Percentiles rank a stretch among this genome's conserved stretches.
These are phyloP conservation scores for Dissostichus mawsoni DNA, from an alignment of 2,113 vertebrate species.

Conservation along the genomic window DNA sequence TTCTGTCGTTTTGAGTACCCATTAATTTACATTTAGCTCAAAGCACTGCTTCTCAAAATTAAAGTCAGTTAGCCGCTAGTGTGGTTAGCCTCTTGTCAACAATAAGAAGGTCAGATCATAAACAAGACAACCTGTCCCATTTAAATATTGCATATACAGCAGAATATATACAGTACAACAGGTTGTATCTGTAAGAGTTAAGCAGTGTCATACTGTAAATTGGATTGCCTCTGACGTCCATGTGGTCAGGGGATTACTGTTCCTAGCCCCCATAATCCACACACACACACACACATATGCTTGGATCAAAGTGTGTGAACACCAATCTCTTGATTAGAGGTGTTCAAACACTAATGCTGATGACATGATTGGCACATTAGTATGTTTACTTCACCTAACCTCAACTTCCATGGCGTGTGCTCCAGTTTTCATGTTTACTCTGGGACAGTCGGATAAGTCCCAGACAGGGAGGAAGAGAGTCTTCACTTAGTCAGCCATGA, in stretches of 20 bases:
- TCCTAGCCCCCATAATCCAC: constrained; percentile 64
- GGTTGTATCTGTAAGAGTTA: constrained; percentile 49
- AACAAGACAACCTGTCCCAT: background rate
- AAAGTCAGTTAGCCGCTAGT: background rate
- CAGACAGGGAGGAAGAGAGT: constrained; percentile 28
- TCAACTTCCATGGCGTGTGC: constrained; percentile 43
- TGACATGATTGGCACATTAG: constrained; percentile 68
- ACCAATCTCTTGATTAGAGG: constrained; percentile 58
- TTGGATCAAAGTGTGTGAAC: constrained; percentile 54
- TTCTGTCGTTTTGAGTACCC: background rate
- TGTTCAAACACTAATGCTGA: constrained; percentile 52
- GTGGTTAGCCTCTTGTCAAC: background rate
- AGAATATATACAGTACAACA: constrained; percentile 17
- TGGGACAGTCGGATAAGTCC: constrained; percentile 30
- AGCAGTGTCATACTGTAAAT: constrained; percentile 65
- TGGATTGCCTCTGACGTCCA: constrained; percentile 72
- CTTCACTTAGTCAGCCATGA: constrained; percentile 42
- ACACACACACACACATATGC: constrained; percentile 24
- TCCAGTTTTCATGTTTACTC: constrained; percentile 51
- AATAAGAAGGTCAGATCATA: background rate
- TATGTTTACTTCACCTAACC: constrained; percentile 59
- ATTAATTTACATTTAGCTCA: background rate
- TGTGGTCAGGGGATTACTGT: constrained; percentile 70
- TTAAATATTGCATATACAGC: constrained; percentile 2
- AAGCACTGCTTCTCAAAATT: background rate